phyloP scores from a whole-genome alignment of 2,797 vertebrate genomes.

The Pangasius macronema region DNA sequence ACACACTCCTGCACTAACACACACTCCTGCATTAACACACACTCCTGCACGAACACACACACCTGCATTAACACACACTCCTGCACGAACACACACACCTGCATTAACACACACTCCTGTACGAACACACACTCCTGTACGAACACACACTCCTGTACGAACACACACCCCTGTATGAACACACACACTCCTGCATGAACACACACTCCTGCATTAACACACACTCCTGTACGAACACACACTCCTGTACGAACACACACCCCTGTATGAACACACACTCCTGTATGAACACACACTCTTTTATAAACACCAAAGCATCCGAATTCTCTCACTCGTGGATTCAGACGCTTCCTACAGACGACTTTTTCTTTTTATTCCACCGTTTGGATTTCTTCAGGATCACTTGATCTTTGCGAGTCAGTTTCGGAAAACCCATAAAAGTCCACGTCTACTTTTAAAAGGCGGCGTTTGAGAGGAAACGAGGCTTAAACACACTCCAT shows the following conservation, averaged over 20 bases:
- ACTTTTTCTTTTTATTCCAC: neutral
- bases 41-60: too few relatives aligned
- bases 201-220: neutral
- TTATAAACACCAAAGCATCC: neutral
- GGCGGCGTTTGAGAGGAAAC: conserved; percentile 26
- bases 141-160: neutral
- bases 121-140: neutral
- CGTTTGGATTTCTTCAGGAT: neutral
- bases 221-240: neutral
- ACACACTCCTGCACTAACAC: neutral
- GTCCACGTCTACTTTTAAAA: conserved; percentile 68
- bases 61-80: too few relatives aligned
- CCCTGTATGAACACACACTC: neutral
- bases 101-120: neutral
- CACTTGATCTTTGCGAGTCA: conserved; percentile 64
- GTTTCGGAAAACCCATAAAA: conserved; percentile 74
- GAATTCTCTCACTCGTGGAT: neutral
- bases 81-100: neutral
- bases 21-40: neutral
- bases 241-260: neutral
- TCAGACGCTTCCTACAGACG: neutral
- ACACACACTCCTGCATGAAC: neutral
- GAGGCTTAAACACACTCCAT: neutral
- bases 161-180: neutral
- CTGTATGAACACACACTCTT: neutral